These are phyloP conservation scores for Drosophila sturtevanti DNA, from an alignment of 1,140 invertebrate species.

Conservation along the genomic window DNA sequence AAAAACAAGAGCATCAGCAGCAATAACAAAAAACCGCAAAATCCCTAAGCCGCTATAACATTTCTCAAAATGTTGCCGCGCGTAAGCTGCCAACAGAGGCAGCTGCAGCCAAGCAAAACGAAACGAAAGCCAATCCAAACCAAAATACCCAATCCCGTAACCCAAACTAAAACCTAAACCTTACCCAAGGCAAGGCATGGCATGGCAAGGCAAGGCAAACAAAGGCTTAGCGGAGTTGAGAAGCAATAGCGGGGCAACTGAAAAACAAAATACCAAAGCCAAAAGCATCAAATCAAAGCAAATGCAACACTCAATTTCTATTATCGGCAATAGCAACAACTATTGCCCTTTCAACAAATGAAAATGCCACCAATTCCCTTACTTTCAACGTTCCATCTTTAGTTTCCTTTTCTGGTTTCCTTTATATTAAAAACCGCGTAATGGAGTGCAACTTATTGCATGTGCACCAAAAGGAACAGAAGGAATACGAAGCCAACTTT, in stretches of 20 bases:
- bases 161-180: constrained; percentile 33
- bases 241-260: constrained; percentile 21
- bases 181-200: constrained; percentile 46
- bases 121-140: constrained; percentile 36
- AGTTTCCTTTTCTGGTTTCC: constrained; percentile 17
- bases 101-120: constrained; percentile 42
- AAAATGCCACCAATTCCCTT: constrained; percentile 27
- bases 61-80: constrained; percentile 65
- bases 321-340: constrained; percentile 53
- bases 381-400: neutral
- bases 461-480: constrained; percentile 31
- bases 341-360: constrained; percentile 40
- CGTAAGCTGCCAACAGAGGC: constrained; percentile 56
- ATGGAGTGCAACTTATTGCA: constrained; percentile 73
- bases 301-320: constrained; percentile 76
- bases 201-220: constrained; percentile 64
- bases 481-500: constrained; percentile 1
- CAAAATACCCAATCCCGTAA: no score
- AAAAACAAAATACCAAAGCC: constrained; percentile 53
- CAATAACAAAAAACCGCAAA: constrained; percentile 74
- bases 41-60: constrained; percentile 74
- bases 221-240: constrained; percentile 65
- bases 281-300: constrained; percentile 64
- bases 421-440: constrained; percentile 68
- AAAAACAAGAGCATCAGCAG: constrained; percentile 64